Evolutionary conservation across 2,113 vertebrate genomes (phyloP), one percentile per base, ranked within the genome.

Genomic region (Rhinopithecus roxellana): DNA sequence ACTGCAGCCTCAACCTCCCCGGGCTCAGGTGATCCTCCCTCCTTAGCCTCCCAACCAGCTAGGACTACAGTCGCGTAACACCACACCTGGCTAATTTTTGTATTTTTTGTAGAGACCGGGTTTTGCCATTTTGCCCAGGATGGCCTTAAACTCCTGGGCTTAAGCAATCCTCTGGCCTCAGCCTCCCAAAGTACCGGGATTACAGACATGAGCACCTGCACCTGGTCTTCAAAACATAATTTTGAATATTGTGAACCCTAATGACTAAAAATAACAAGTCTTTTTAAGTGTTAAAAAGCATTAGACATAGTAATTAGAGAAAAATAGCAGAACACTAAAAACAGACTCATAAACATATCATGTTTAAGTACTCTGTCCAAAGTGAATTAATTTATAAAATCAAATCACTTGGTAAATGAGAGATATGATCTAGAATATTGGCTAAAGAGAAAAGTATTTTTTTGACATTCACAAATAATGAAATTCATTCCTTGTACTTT

Each of bases 311-410:
- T 52, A 69, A 93, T 45, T 69, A 55, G 16, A 95, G 27, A 83
- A 96, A 69, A 81, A 20, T 32, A 85, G 20, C 0, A 93, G 25
- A 67, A 90, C 67, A 82, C 57, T 88, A 83, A 88, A 93, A 94
- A 30, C 6, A 79, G 20, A 72, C 14, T 93, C 48, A 61, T 88
- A 83, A 57, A 89, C 43, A 88, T 55, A 83, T 22, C 59, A 61
- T 79, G 48, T 20, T 93, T 87, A 89, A 96, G 69, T 61, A 83
- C 25, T 83, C 52, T 89, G 10, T 13, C 16, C 50, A 83, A 92
- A 81, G 43, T 83, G 50, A 97, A 35, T 52, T 70, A 97, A 35
- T 52, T 70, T 22, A 93, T 78, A 13, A 87, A 77, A 92, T 84
- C 18, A 80, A 89, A 74, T 83, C 59, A 90, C 30, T 85, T 80